A percentile compares a stretch with the other conserved stretches of the same genome.
These are phyloP conservation scores for Nasonia oneida DNA, from an alignment of 2,888 invertebrate genomes.

Conservation along the genomic window DNA sequence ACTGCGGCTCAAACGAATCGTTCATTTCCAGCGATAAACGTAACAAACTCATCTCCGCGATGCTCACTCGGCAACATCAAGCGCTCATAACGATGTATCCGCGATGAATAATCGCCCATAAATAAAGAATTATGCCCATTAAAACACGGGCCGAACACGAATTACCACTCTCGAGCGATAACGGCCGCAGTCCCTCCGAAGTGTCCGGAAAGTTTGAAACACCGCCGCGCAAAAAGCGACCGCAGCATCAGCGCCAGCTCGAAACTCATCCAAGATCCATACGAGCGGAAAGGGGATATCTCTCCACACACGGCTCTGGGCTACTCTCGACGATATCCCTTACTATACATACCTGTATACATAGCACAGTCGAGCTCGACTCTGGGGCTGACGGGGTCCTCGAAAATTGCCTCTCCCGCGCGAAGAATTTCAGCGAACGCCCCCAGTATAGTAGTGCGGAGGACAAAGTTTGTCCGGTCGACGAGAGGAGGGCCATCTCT, in stretches of 20 bases:
- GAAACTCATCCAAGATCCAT: constrained; percentile 38
- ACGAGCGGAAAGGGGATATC: constrained; percentile 12
- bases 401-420: constrained; percentile 52
- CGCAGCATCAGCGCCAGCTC: not conserved
- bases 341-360: not conserved
- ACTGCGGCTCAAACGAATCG: not conserved
- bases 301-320: not conserved
- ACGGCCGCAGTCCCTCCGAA: not conserved
- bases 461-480: not conserved
- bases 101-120: not conserved
- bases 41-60: no score
- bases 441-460: not conserved
- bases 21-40: no score
- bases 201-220: constrained; percentile 24
- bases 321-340: not conserved
- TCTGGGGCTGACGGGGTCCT: constrained; percentile 27
- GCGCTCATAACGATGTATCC: not conserved
- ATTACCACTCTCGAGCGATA: constrained; percentile 8
- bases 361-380: not conserved
- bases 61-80: not conserved
- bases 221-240: constrained; percentile 4
- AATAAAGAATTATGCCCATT: not conserved
- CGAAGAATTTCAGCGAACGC: constrained; percentile 25
- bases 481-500: not conserved
- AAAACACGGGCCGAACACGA: not conserved